These are phyloP conservation scores for Prinia subflava DNA, from an alignment of 2,113 vertebrate genomes.

Conservation along the genomic window DNA sequence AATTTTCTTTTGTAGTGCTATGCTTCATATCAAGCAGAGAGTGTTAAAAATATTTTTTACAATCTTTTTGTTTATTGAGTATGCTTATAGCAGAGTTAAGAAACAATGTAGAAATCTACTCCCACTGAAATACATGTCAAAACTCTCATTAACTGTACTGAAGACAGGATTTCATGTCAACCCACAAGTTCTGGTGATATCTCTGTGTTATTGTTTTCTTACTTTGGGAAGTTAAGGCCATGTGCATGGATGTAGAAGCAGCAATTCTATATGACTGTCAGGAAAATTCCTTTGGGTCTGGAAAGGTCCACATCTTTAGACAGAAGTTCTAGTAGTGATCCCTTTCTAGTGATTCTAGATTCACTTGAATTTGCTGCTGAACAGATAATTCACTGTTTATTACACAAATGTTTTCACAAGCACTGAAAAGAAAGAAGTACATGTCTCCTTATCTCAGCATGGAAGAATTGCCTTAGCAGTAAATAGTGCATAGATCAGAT, in stretches of 20 bases:
- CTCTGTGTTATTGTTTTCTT: neutral
- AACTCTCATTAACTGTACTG: neutral
- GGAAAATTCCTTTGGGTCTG: neutral
- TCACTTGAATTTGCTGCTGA: neutral
- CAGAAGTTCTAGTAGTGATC: neutral
- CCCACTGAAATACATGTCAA: neutral
- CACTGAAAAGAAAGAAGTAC: neutral
- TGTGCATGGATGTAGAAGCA: neutral
- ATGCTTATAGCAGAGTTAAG: neutral
- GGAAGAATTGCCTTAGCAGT: neutral
- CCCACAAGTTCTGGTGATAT: rapidly evolving
- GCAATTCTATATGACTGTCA: neutral
- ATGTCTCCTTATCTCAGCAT: neutral
- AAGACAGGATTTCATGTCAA: neutral
- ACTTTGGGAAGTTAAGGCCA: neutral
- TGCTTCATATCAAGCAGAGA: neutral
- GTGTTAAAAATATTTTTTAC: neutral
- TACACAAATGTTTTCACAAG: neutral
- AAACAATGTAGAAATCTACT: neutral
- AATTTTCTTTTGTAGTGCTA: neutral
- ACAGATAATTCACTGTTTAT: neutral
- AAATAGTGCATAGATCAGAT: neutral
- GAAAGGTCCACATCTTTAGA: neutral
- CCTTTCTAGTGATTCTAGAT: neutral
- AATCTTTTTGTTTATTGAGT: neutral